Evolutionary conservation across 1,140 invertebrate genomes (phyloP).

Genomic region (Drosophila jambulina): DNA sequence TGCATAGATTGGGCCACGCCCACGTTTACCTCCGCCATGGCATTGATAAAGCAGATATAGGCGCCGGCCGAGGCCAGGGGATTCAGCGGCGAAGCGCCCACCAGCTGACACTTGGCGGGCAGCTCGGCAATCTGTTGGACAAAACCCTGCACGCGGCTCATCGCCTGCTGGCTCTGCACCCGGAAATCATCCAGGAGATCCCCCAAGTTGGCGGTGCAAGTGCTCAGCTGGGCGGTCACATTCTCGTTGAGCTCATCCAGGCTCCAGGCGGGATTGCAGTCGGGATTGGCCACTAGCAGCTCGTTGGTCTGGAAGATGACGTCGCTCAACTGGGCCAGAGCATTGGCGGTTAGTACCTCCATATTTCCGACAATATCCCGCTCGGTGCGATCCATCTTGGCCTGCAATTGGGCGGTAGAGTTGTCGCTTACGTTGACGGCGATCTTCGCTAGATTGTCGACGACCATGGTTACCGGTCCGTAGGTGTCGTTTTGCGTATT

Average conservation of each 20-base stretch:
- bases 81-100: constrained; percentile 22
- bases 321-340: constrained; percentile 49
- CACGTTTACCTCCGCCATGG: constrained; percentile 56
- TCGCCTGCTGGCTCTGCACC: constrained; percentile 26
- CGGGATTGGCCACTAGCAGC: constrained; percentile 52
- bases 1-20: constrained; percentile 63
- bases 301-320: constrained; percentile 61
- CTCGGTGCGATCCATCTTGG: constrained; percentile 50
- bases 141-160: constrained; percentile 43
- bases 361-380: constrained; percentile 40
- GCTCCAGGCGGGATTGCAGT: constrained; percentile 62
- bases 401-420: constrained; percentile 50
- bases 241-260: constrained; percentile 62
- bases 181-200: constrained; percentile 30
- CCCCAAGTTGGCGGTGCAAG: constrained; percentile 38
- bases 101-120: constrained; percentile 41
- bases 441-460: constrained; percentile 57
- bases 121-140: constrained; percentile 60
- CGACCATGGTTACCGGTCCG: constrained; percentile 64
- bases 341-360: constrained; percentile 49
- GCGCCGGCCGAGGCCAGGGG: constrained; percentile 25
- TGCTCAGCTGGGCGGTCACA: constrained; percentile 45
- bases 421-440: constrained; percentile 60
- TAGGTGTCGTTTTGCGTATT: constrained; percentile 51
- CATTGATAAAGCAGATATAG: constrained; percentile 58